These are phyloP conservation scores for Drosophila testacea DNA, from an alignment of 2,888 invertebrate species.

Conservation along the genomic window DNA sequence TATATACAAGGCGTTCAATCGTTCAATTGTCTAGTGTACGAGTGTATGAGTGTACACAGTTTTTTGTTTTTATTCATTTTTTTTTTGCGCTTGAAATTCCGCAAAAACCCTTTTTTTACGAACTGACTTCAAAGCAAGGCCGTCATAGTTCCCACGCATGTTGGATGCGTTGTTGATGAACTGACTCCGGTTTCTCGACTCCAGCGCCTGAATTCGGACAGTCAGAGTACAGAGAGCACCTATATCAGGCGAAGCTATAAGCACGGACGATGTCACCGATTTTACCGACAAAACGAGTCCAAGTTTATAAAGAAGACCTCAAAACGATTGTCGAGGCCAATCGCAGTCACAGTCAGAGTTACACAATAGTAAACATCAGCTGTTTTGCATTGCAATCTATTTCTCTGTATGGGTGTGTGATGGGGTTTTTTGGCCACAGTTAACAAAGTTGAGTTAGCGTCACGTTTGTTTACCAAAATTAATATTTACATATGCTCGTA, in stretches of 20 bases:
- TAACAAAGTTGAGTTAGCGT: constrained; percentile 49
- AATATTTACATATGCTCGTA: constrained; percentile 79
- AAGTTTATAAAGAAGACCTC: constrained; percentile 30
- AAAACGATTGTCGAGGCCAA: constrained; percentile 30
- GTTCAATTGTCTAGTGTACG: constrained; percentile 1
- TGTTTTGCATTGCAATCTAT: constrained; percentile 45
- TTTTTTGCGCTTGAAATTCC: constrained; percentile 57
- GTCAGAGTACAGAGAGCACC: constrained; percentile 13
- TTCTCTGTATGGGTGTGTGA: constrained; percentile 41
- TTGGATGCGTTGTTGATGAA: constrained; percentile 64
- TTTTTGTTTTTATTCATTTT: background rate
- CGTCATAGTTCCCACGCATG: constrained; percentile 63
- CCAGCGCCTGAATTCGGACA: constrained; percentile 7
- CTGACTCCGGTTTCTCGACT: constrained; percentile 48
- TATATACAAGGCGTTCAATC: constrained; percentile 8
- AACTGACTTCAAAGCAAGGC: constrained; percentile 63
- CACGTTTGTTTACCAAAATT: constrained; percentile 79
- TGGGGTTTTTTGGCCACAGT: constrained; percentile 15
- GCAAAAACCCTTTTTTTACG: constrained; percentile 62
- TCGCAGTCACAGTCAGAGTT: constrained; percentile 6
- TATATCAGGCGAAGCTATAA: constrained; percentile 7
- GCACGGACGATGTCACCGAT: constrained; percentile 29
- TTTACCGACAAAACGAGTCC: constrained; percentile 32
- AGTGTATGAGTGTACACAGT: constrained; percentile 7
- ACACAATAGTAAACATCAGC: constrained; percentile 16